Conservation (phyloP, 2,888 invertebrate species). For the Fragum sueziense region DNA sequence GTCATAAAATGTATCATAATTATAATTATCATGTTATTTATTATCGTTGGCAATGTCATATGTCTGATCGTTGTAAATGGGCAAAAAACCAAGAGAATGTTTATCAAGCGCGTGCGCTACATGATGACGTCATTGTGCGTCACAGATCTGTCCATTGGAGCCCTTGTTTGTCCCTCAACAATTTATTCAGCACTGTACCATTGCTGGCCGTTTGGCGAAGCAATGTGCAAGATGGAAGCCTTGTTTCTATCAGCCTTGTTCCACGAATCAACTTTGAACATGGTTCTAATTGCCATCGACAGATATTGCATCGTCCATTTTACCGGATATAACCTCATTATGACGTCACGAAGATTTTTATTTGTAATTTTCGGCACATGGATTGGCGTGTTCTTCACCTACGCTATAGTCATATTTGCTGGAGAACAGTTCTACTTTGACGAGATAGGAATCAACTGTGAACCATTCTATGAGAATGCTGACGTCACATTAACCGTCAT, state of each 20-base stretch:
- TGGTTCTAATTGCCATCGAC: slow-evolving; percentile 60
- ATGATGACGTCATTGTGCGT: slow-evolving; percentile 62
- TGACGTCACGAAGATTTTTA: slow-evolving; percentile 57
- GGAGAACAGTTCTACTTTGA: slow-evolving; percentile 65
- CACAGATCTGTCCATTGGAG: slow-evolving; percentile 59
- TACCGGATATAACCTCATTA: slow-evolving; percentile 49
- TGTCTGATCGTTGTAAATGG: slow-evolving; percentile 58
- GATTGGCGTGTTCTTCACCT: slow-evolving; percentile 58
- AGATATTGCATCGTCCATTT: slow-evolving; percentile 57
- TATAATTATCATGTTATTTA: slow-evolving; percentile 39
- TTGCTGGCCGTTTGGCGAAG: slow-evolving; percentile 62
- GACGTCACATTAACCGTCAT: slow-evolving; percentile 58
- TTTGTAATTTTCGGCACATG: slow-evolving; percentile 56
- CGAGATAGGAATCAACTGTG: slow-evolving; percentile 65
- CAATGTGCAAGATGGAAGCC: slow-evolving; percentile 60
- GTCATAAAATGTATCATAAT: slow-evolving; percentile 55
- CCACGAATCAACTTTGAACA: slow-evolving; percentile 60
- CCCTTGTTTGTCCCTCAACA: slow-evolving; percentile 56
- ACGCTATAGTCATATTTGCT: slow-evolving; percentile 59
- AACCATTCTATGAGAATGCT: slow-evolving; percentile 59
- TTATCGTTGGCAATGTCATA: slow-evolving; percentile 54
- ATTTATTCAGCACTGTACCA: slow-evolving; percentile 58
- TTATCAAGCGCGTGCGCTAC: slow-evolving; percentile 54
- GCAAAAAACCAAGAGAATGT: slow-evolving; percentile 40
- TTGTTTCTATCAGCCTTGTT: slow-evolving; percentile 58